Evolutionary conservation across 2,888 invertebrate species (phyloP).

Genomic region (Taphrorychus bicolor): DNA sequence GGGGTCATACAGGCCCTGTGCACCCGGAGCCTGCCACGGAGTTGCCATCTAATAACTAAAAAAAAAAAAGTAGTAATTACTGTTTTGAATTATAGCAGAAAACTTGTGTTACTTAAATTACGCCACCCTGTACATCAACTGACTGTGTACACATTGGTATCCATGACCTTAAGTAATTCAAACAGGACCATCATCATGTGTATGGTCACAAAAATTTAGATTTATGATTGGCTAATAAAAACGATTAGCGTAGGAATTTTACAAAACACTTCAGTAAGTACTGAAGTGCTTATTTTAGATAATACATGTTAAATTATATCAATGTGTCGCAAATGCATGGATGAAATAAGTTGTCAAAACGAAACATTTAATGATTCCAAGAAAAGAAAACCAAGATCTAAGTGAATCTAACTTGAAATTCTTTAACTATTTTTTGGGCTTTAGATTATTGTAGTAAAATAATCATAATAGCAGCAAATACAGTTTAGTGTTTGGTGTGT

Average conservation of each 20-base stretch:
- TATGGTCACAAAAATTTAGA: neutral
- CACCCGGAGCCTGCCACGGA: conserved; percentile 80
- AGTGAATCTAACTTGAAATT: too few species aligned
- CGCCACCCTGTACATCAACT: neutral
- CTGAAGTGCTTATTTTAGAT: neutral
- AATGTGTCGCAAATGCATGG: too few species aligned
- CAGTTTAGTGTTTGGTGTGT: too few species aligned
- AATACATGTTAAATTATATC: neutral
- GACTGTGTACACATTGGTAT: neutral
- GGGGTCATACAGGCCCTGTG: conserved; percentile 96
- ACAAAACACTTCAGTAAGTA: neutral
- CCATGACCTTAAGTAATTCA: neutral
- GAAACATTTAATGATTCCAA: too few species aligned
- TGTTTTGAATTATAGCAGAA: too few species aligned
- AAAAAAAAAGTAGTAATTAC: conserved; percentile 30
- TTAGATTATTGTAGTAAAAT: too few species aligned
- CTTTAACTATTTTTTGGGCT: too few species aligned
- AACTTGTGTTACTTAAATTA: too few species aligned
- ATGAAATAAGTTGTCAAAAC: too few species aligned
- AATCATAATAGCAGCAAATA: too few species aligned
- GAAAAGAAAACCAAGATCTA: too few species aligned
- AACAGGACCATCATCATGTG: too few species aligned
- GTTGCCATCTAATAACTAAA: conserved; percentile 57
- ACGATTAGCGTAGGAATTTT: neutral
- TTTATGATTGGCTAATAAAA: neutral